These are phyloP conservation scores for Nerophis lumbriciformis DNA, from an alignment of 2,113 vertebrate genomes.

Conservation along the genomic window DNA sequence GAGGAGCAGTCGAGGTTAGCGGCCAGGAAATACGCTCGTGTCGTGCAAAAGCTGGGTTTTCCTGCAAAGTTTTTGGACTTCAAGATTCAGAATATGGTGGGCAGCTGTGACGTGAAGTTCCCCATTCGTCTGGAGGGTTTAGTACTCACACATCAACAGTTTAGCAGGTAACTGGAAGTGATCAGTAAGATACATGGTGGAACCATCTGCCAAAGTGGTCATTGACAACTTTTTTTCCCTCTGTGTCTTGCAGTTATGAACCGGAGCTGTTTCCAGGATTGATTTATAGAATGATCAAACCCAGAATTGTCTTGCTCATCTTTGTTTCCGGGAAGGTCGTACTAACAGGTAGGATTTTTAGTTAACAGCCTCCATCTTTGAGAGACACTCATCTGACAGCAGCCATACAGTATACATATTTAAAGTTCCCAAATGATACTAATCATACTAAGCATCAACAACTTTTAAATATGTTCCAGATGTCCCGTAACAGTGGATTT, in stretches of 20 bases:
- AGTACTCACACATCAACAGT: slow-evolving; percentile 96
- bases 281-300: slow-evolving; percentile 99
- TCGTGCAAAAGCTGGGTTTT: slow-evolving; percentile 97
- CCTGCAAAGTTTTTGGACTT: slow-evolving; percentile 98
- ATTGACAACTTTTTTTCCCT: neutral
- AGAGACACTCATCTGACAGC: neutral
- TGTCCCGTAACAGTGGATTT: no score
- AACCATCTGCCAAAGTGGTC: neutral
- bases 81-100: slow-evolving; percentile 99
- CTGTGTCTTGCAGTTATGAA: slow-evolving; percentile 80
- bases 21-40: slow-evolving; percentile 94
- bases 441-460: no score
- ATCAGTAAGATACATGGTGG: neutral
- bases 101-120: slow-evolving; percentile 98
- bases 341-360: slow-evolving; percentile 83
- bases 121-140: slow-evolving; percentile 93
- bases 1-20: slow-evolving; percentile 95
- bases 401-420: neutral
- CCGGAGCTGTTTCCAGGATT: slow-evolving; percentile 96
- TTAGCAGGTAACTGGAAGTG: slow-evolving; percentile 83
- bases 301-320: slow-evolving; percentile 96
- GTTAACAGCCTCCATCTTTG: neutral
- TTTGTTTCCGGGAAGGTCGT: slow-evolving; percentile 99
- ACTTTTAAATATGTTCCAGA: no score
- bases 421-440: no score